A percentile compares a stretch with the other conserved stretches of the same genome.
These are phyloP conservation scores for Hydrozoanthus tunicans DNA, from an alignment of 64 coral and sea anemone species.

Conservation along the genomic window DNA sequence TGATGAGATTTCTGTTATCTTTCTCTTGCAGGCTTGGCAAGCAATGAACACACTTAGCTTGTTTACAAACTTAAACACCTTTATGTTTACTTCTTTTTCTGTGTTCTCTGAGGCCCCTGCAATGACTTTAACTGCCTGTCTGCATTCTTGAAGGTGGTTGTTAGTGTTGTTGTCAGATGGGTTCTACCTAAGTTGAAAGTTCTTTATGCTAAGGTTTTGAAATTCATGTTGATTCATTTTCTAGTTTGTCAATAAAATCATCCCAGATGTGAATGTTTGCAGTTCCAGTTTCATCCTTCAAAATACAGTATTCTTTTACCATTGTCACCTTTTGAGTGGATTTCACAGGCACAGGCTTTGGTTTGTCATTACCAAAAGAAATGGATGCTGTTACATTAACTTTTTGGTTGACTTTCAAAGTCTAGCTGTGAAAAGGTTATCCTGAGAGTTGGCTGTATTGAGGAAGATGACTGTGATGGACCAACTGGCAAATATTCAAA, in stretches of 20 bases:
- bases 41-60: slow-evolving; percentile 50
- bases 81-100: slow-evolving; percentile 50
- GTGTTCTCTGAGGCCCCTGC: slow-evolving; percentile 56
- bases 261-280: slow-evolving; percentile 69
- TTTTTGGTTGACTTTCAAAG: slow-evolving; percentile 42
- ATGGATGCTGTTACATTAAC: slow-evolving; percentile 45
- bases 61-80: slow-evolving; percentile 50
- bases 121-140: slow-evolving; percentile 8
- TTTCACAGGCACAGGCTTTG: slow-evolving; percentile 17
- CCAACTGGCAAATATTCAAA: slow-evolving; percentile 13
- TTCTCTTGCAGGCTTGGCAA: slow-evolving; percentile 55
- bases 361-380: slow-evolving; percentile 30
- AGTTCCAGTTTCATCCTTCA: slow-evolving; percentile 37
- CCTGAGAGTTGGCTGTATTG: not conserved
- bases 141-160: not conserved
- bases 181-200: slow-evolving; percentile 14
- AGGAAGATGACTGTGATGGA: not conserved
- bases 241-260: slow-evolving; percentile 1
- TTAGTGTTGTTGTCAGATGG: slow-evolving; percentile 36
- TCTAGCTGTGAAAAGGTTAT: slow-evolving; percentile 32
- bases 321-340: not conserved
- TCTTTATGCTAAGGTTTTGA: slow-evolving; percentile 33
- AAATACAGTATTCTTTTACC: slow-evolving; percentile 62
- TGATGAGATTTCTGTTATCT: slow-evolving; percentile 43
- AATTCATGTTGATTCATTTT: slow-evolving; percentile 50